Conservation (phyloP, 2,113 vertebrate genomes). For the Barnardius zonarius region DNA sequence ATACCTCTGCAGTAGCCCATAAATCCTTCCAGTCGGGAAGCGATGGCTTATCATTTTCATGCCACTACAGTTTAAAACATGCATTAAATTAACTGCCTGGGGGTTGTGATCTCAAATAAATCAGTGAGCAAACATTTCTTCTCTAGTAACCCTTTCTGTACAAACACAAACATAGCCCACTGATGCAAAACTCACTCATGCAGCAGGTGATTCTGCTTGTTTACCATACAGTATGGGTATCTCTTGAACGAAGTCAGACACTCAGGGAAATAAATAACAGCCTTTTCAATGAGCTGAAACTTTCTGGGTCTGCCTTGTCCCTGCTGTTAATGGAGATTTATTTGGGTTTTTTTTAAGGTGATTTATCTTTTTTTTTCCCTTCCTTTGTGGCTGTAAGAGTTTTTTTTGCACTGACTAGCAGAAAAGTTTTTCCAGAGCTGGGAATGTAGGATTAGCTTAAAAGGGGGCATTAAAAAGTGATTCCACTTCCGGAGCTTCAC, state of each 20-base stretch:
- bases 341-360: background rate
- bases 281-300: background rate
- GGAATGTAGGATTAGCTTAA: background rate
- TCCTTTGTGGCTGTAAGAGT: background rate
- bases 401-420: background rate
- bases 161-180: background rate
- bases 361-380: background rate
- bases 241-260: background rate
- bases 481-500: background rate
- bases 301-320: background rate
- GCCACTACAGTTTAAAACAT: background rate
- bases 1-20: background rate
- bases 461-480: background rate
- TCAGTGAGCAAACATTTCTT: constrained; percentile 7
- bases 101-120: constrained; percentile 19
- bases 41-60: constrained; percentile 6
- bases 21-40: constrained; percentile 17
- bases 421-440: background rate
- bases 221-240: background rate
- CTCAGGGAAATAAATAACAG: background rate
- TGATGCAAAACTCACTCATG: background rate
- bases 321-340: background rate
- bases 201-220: background rate
- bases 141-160: background rate
- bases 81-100: constrained; percentile 22